Base-by-base conservation (phyloP, 2,888 invertebrate genomes). In the Andrena marginata region DNA sequence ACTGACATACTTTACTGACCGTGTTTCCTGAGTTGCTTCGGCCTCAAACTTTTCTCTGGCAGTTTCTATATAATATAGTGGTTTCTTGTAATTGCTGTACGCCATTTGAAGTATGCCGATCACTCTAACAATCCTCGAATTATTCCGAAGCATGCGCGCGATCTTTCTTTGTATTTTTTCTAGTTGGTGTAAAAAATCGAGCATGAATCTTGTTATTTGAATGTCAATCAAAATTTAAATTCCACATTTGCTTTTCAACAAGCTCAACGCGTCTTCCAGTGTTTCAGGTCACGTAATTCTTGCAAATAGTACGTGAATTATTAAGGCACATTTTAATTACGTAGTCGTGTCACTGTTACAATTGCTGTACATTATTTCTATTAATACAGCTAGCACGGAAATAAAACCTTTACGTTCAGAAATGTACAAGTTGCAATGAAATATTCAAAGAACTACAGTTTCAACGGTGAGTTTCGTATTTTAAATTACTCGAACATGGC, bases 1-100 rank as follows among this genome's bases (percentile, higher is more conserved):
- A 72, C 68, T 82, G 83, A 75, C 83, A 84, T 68, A 82, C 70
- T 82, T 82, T 59, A 63, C 42, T 62, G 56, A 31, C 72, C 70
- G 79, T 67, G 13, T 54, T 64, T 65, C 42, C 48, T 51, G 20
- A 54, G 26, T 26, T 23, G 20, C 31, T 13, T 16, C 35, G 29
- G 16, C 4, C 3, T 59, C 42, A 16, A 10, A 26, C 13, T 23
- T 26, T 29, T 10, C n/a, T 5, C 16, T 7, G 13, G 10, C 26
- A 5, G 6, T 35, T n/a, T 13, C n/a, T 13, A 20, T 8, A 62
- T 48, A 29, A 7, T 54, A 1, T 56, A 70, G 60, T 20, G 56
- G 4, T 16, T 60, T 35, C 13, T 0, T 3, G 7, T 8, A 10
- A 71, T 29, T 16, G 6, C 8, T 13, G 20, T 16, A 26, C 8